A percentile compares a stretch with the other conserved stretches of the same genome.
phyloP scores from a whole-genome alignment of 2,113 vertebrate species.

The Amblyornis subalaris region DNA sequence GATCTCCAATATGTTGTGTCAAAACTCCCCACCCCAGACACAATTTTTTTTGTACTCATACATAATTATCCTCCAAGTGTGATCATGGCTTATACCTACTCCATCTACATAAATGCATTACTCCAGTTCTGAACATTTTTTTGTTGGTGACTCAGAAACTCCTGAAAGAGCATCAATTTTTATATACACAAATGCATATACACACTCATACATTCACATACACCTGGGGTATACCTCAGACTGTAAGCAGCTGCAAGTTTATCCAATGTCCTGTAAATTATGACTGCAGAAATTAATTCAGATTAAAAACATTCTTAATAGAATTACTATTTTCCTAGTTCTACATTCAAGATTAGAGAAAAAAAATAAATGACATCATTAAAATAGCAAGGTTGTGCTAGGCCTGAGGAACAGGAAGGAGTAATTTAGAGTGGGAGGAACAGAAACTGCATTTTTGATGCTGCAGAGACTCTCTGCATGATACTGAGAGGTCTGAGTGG shows the following conservation, averaged over 20 bases:
- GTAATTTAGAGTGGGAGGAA: not conserved
- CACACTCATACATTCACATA: not conserved
- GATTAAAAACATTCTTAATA: not conserved
- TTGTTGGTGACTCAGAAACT: not conserved
- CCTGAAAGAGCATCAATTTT: not conserved
- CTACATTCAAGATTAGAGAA: not conserved
- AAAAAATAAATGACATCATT: not conserved
- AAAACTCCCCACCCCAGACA: not conserved
- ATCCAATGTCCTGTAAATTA: not conserved
- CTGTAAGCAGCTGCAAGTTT: not conserved
- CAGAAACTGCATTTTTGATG: not conserved
- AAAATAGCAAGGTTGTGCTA: not conserved
- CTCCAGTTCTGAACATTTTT: not conserved
- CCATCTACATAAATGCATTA: not conserved
- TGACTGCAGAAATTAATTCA: not conserved
- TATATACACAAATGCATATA: not conserved
- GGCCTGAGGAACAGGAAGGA: not conserved
- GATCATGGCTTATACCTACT: not conserved
- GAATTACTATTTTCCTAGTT: not conserved
- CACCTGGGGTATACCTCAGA: not conserved
- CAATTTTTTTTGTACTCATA: not conserved
- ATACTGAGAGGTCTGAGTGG: not conserved
- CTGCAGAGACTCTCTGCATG: not conserved
- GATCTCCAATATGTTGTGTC: not conserved
- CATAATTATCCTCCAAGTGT: not conserved